Base-by-base conservation (phyloP, 2,888 invertebrate species). In the Acanthacorydalis orientalis region DNA sequence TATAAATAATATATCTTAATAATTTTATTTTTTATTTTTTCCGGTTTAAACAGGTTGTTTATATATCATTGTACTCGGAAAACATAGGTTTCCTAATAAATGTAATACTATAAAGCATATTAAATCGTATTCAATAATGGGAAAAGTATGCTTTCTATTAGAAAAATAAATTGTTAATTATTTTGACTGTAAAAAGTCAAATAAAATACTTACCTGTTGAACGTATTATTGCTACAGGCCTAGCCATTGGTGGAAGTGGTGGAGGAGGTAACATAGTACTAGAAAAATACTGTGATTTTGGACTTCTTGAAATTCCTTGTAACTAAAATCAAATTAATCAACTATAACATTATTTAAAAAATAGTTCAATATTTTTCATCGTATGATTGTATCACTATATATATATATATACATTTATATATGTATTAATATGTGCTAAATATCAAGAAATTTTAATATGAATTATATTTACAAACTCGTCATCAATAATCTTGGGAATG, bases 181-280 rank as follows among this genome's bases (percentile, higher is more conserved):
- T 23, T 23, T 23, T 6, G 23, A 23, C 6, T 23, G 6, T 23
- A 23, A 23, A 2, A 23, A 23, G 6, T 23, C 52, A 43, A n/a
- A 31, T 32, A 47, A 16, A 48, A 23, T 42, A 54, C 56, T 68
- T 72, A 69, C 80, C 84, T 57, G 91, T 90, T 48, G 92, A 92
- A 57, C 92, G 77, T 59, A 95, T 90, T 59, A 96, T 92, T 52
- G 95, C 92, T 31, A 95, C 95, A 0, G 95, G 95, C 53, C 95
- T 74, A 3, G 95, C 93, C 88, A 95, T 91, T 14, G 93, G 93
- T 7, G 93, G 92, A 33, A 93, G 77, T 3, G 93, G 93, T 7
- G 92, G 90, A 31, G 93, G 93, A 7, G 93, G 93, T 61, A 95
- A 73, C 87, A 95, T 93, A 47, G 90, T 83, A 61, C 87, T 89